These are phyloP conservation scores for Helicoverpa armigera DNA, from an alignment of 1,140 invertebrate species.

Conservation along the genomic window DNA sequence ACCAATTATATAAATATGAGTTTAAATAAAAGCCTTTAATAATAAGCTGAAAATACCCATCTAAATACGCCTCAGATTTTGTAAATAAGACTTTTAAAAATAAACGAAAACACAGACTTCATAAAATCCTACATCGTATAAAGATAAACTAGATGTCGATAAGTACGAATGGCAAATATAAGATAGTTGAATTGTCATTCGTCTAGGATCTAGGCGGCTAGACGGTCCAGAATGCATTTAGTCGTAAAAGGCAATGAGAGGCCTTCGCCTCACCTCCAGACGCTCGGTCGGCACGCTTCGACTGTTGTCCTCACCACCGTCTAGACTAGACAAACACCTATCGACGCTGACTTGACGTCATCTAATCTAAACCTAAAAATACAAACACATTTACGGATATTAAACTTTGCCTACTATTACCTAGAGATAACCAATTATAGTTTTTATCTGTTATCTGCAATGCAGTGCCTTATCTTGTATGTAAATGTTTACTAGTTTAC, in stretches of 20 bases:
- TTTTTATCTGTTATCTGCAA: not conserved
- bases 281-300: constrained; percentile 69
- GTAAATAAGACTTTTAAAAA: not conserved
- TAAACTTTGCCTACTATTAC: too few relatives aligned
- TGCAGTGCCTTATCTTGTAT: not conserved
- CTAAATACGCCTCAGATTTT: not conserved
- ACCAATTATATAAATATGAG: too few relatives aligned
- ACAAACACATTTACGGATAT: constrained; percentile 19
- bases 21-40: too few relatives aligned
- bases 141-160: constrained; percentile 13
- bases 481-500: too few relatives aligned
- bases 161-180: constrained; percentile 23
- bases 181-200: constrained; percentile 22
- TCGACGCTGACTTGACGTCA: constrained; percentile 55
- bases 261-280: constrained; percentile 80
- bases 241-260: constrained; percentile 64
- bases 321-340: constrained; percentile 72
- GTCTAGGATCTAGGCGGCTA: constrained; percentile 51
- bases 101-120: not conserved
- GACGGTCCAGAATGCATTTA: constrained; percentile 66
- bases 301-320: constrained; percentile 69
- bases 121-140: not conserved
- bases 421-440: too few relatives aligned
- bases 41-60: too few relatives aligned
- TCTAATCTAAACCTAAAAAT: constrained; percentile 40